These are phyloP conservation scores for Oceanodroma leucorhoa DNA, from an alignment of 2,797 vertebrate genomes.

Conservation along the genomic window DNA sequence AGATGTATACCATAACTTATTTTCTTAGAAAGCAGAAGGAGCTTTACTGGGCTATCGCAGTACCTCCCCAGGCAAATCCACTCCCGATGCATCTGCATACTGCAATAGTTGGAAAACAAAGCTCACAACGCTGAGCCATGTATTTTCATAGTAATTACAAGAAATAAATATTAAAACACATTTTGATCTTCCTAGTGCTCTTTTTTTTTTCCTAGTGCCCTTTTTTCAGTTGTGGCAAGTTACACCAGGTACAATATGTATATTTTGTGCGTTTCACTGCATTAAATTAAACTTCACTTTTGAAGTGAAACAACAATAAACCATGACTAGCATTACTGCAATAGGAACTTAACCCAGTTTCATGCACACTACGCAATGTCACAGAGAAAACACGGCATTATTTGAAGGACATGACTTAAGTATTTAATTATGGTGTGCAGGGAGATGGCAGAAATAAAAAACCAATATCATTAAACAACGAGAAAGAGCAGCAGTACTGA, in stretches of 20 bases:
- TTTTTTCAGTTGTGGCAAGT: background rate
- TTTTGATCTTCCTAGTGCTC: background rate
- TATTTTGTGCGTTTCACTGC: background rate
- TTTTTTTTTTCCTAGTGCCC: fast-evolving
- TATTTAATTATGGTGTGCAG: background rate
- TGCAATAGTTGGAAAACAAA: fast-evolving
- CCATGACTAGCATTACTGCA: background rate
- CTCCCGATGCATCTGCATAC: background rate
- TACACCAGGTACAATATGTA: background rate
- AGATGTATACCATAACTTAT: background rate
- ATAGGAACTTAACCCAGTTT: background rate
- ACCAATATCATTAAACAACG: background rate
- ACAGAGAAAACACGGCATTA: background rate
- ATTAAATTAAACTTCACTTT: background rate
- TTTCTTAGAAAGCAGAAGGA: background rate
- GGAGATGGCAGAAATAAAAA: constrained; percentile 3
- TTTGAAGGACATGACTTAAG: background rate
- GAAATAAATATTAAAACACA: background rate
- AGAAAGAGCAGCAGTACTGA: background rate
- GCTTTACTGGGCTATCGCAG: background rate
- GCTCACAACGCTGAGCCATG: background rate
- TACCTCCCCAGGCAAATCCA: background rate
- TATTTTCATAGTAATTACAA: background rate
- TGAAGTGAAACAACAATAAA: background rate
- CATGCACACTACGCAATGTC: background rate